These are phyloP conservation scores for Tigriopus japonicus DNA, from an alignment of 1,140 invertebrate genomes.

Conservation along the genomic window DNA sequence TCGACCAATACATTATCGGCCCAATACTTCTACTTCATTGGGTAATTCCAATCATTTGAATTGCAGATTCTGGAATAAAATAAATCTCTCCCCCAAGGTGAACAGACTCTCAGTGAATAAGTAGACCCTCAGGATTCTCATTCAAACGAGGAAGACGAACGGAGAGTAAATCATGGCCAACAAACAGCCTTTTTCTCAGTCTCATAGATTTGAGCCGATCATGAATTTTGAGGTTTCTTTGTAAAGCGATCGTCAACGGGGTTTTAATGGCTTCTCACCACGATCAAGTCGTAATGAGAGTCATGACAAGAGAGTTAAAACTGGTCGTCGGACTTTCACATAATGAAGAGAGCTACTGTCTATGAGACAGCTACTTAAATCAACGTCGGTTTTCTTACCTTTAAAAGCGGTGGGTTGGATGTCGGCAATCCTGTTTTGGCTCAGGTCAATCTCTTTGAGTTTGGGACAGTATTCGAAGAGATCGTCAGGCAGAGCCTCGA, in stretches of 20 bases:
- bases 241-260: neutral
- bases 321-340: neutral
- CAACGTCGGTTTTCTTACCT: constrained; percentile 18
- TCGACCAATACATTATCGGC: no score
- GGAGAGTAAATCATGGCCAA: no score
- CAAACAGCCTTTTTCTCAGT: no score
- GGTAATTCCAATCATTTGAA: no score
- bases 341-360: neutral
- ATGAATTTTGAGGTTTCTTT: neutral
- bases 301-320: neutral
- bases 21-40: no score
- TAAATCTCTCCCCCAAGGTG: no score
- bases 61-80: no score
- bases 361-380: constrained; percentile 16
- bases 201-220: no score
- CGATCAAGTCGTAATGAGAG: neutral
- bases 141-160: no score
- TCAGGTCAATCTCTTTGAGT: constrained; percentile 4
- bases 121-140: no score
- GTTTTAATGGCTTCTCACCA: neutral
- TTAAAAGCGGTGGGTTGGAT: constrained; percentile 17
- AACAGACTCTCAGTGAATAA: no score
- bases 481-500: constrained; percentile 1
- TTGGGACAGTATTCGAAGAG: neutral
- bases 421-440: neutral